These are phyloP conservation scores for Copsychus sechellarum DNA, from an alignment of 2,113 vertebrate species.

Conservation along the genomic window DNA sequence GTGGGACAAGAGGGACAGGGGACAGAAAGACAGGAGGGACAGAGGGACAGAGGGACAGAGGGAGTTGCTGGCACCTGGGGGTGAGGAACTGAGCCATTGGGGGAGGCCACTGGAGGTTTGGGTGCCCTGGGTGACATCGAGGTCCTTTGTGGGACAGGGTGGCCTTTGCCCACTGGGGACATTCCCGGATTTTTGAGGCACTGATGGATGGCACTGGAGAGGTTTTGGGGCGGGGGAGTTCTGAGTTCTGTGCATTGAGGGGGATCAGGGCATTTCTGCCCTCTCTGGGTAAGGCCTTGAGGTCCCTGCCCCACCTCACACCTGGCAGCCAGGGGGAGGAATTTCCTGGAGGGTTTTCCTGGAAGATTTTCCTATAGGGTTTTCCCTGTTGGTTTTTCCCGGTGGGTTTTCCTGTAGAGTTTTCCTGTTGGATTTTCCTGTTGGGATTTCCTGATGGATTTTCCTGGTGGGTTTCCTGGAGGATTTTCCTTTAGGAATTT, in stretches of 20 bases:
- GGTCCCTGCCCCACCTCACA: no score
- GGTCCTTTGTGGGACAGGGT: neutral
- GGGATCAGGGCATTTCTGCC: neutral
- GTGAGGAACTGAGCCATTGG: rapidly evolving
- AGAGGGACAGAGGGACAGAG: neutral
- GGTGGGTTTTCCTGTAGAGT: neutral
- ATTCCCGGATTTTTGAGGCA: no score
- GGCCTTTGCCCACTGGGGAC: neutral
- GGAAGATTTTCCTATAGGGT: no score
- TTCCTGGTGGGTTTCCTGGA: no score
- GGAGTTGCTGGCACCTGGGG: neutral
- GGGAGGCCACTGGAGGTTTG: neutral
- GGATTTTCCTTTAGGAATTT: neutral
- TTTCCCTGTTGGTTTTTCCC: neutral
- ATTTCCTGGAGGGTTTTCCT: neutral
- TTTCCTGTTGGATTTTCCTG: neutral
- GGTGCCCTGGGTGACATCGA: neutral
- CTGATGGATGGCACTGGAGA: neutral
- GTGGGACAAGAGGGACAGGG: no score
- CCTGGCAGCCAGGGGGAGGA: neutral
- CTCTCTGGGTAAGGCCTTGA: no score
- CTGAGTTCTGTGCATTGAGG: no score
- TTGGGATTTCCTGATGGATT: neutral
- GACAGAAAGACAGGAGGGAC: no score
- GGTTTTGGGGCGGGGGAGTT: neutral